These are phyloP conservation scores for Latrodectus geometricus DNA, from an alignment of 1,140 invertebrate genomes.

Conservation along the genomic window DNA sequence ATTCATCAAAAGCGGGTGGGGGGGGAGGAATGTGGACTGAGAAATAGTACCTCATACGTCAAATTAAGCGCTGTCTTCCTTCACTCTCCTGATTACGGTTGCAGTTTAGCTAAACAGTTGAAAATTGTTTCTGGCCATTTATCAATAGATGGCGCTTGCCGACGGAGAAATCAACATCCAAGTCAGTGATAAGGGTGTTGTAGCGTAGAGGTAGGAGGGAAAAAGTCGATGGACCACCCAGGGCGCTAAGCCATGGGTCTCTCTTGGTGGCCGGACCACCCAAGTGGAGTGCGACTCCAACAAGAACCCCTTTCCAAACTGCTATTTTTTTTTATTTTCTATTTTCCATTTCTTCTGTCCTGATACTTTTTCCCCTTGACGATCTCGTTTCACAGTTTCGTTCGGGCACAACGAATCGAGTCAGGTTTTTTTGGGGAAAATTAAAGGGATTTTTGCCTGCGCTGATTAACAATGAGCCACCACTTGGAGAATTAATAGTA, in stretches of 20 bases:
- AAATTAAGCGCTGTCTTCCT: neutral
- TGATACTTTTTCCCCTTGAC: neutral
- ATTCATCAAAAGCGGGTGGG: neutral
- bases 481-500: too few relatives aligned
- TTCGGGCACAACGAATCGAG: conserved; percentile 8
- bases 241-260: conserved; percentile 13
- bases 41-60: neutral
- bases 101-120: neutral
- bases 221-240: conserved; percentile 42
- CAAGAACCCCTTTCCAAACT: neutral
- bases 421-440: neutral
- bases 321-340: neutral
- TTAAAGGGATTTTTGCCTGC: too few relatives aligned
- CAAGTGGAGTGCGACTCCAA: conserved; percentile 15
- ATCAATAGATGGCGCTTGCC: conserved; percentile 51
- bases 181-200: neutral
- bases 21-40: neutral
- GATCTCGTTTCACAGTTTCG: conserved; percentile 8
- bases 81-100: neutral
- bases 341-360: neutral
- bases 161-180: neutral
- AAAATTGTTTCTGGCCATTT: conserved; percentile 7
- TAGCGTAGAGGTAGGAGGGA: neutral
- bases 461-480: neutral
- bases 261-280: conserved; percentile 55